Conservation (phyloP, 2,888 invertebrate genomes). For the Drosophila paramelanica region DNA sequence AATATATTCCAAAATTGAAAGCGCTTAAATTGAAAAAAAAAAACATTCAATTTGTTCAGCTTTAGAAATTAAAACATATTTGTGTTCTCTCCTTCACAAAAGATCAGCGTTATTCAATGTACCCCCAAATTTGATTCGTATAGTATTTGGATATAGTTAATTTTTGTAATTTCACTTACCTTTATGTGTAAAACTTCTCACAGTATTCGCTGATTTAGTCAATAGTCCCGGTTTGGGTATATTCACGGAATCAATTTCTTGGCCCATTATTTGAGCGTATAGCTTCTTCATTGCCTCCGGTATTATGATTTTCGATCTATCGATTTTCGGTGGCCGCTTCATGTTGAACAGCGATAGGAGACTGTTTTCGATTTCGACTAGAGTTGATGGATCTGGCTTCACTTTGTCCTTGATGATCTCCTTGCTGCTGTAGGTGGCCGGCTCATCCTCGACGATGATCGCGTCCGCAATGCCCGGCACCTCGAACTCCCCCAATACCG, state of each 20-base stretch:
- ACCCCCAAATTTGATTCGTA: background rate
- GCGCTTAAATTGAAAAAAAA: no score
- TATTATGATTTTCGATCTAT: slow-evolving; percentile 86
- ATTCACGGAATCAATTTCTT: slow-evolving; percentile 88
- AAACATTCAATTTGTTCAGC: no score
- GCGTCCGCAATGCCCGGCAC: slow-evolving; percentile 64
- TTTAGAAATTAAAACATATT: no score
- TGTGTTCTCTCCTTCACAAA: no score
- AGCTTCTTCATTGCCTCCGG: slow-evolving; percentile 93
- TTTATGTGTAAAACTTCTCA: slow-evolving; percentile 92
- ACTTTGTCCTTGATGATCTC: slow-evolving; percentile 80
- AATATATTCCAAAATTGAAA: no score
- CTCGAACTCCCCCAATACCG: slow-evolving; percentile 61
- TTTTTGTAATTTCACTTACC: slow-evolving; percentile 86
- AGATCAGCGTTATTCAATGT: no score
- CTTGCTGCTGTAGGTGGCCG: slow-evolving; percentile 81
- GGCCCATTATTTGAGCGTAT: slow-evolving; percentile 89
- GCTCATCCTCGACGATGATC: slow-evolving; percentile 68
- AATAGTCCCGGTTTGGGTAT: slow-evolving; percentile 89
- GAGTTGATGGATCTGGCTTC: slow-evolving; percentile 84
- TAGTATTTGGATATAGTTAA: background rate
- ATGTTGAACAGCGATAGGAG: slow-evolving; percentile 85
- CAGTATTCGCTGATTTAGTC: slow-evolving; percentile 92
- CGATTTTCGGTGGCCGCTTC: slow-evolving; percentile 85
- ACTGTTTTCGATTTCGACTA: slow-evolving; percentile 85